Conservation (phyloP, 1,140 invertebrate genomes). For the Monochamus saltuarius region DNA sequence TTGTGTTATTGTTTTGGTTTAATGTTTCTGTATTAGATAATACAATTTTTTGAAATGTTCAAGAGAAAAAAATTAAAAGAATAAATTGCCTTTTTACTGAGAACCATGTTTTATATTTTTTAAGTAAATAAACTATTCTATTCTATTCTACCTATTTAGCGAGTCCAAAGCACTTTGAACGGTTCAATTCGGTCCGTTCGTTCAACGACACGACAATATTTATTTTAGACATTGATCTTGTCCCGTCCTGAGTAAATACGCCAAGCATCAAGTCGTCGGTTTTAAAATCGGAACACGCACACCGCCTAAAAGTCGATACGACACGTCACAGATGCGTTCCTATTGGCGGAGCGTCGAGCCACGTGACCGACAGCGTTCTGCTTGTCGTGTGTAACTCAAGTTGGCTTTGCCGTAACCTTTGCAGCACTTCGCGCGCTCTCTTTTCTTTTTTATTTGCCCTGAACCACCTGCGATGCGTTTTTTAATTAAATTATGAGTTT, state of each 20-base stretch:
- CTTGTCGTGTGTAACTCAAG: conserved; percentile 13
- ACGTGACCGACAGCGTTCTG: conserved; percentile 17
- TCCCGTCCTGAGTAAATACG: neutral
- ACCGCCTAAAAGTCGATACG: conserved; percentile 22
- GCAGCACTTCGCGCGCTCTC: conserved; percentile 9
- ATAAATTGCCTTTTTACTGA: no score
- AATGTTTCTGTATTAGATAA: no score
- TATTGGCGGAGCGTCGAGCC: conserved; percentile 11
- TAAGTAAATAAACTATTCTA: no score
- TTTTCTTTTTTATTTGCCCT: neutral
- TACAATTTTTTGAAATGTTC: no score
- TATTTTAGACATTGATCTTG: neutral
- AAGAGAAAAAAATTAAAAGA: no score
- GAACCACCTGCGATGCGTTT: conserved; percentile 29
- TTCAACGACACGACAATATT: no score
- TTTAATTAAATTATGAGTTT: conserved; percentile 30
- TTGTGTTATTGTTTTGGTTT: no score
- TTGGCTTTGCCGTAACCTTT: conserved; percentile 21
- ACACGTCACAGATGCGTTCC: neutral
- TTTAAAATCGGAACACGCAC: conserved; percentile 12
- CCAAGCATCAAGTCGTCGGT: conserved; percentile 15
- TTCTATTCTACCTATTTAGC: no score
- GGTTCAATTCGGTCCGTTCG: no score
- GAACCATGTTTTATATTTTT: no score
- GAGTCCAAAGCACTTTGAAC: no score